Percentiles rank a stretch among this genome's conserved stretches.
These are phyloP conservation scores for Hycleus cichorii DNA, from an alignment of 1,140 invertebrate species.

Conservation along the genomic window DNA sequence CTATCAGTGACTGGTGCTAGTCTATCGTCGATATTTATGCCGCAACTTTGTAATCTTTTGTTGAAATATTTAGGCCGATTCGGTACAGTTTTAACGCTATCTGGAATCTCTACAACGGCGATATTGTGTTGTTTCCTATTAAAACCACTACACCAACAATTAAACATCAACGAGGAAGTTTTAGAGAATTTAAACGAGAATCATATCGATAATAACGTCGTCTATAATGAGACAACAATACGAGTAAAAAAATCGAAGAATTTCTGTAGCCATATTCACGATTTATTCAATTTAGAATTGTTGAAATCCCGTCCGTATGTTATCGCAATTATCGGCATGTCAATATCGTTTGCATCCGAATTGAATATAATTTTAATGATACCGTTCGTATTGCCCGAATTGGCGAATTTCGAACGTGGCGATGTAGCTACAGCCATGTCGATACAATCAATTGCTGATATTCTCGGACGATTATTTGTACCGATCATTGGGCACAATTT, in stretches of 20 bases:
- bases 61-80: conserved; percentile 26
- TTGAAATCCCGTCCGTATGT: conserved; percentile 40
- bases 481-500: conserved; percentile 36
- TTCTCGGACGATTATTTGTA: conserved; percentile 38
- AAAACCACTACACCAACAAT: conserved; percentile 17
- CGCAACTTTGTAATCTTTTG: conserved; percentile 35
- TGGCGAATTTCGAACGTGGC: conserved; percentile 31
- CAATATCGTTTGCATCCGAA: conserved; percentile 44
- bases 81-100: conserved; percentile 39
- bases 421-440: conserved; percentile 37
- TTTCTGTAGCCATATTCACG: conserved; percentile 27
- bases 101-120: conserved; percentile 38
- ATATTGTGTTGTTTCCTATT: conserved; percentile 29
- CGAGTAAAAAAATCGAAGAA: conserved; percentile 13
- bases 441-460: conserved; percentile 37
- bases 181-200: conserved; percentile 4
- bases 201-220: neutral
- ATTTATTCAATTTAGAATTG: conserved; percentile 42
- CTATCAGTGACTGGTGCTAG: conserved; percentile 40
- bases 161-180: conserved; percentile 1
- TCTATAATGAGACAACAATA: conserved; percentile 29
- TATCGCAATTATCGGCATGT: conserved; percentile 41
- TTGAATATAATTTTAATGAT: conserved; percentile 39
- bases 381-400: conserved; percentile 38
- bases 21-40: conserved; percentile 42